Percentiles rank a stretch among this genome's conserved stretches.
These are phyloP conservation scores for Chlorospingus flavigularis DNA, from an alignment of 2,797 vertebrate species.

Conservation along the genomic window DNA sequence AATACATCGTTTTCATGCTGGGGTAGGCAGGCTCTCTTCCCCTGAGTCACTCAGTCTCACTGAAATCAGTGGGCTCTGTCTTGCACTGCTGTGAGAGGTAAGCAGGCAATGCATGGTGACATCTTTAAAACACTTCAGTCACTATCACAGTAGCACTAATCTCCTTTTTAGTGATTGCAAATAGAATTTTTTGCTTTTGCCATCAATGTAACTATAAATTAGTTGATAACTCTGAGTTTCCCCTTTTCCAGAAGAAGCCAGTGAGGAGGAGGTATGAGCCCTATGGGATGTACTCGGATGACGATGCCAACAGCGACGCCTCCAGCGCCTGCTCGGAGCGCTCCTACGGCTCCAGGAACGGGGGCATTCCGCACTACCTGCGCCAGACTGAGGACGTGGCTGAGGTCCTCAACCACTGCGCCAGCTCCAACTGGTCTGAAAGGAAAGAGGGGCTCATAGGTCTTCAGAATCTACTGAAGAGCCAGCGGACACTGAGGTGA, in stretches of 20 bases:
- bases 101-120: not conserved
- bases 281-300: constrained; percentile 92
- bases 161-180: not conserved
- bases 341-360: constrained; percentile 91
- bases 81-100: not conserved
- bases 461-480: constrained; percentile 89
- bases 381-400: constrained; percentile 96
- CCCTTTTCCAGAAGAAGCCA: constrained; percentile 85
- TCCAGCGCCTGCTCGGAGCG: constrained; percentile 96
- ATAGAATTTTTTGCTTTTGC: not conserved
- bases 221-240: not conserved
- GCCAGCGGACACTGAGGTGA: constrained; percentile 88
- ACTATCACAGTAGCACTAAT: not conserved
- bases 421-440: constrained; percentile 98
- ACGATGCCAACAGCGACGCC: constrained; percentile 93
- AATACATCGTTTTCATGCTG: not conserved
- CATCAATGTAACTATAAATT: not conserved
- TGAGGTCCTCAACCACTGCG: constrained; percentile 96
- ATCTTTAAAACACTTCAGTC: not conserved
- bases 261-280: constrained; percentile 91
- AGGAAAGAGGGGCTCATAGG: constrained; percentile 93
- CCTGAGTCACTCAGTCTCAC: not conserved
- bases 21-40: not conserved
- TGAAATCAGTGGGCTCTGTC: not conserved
- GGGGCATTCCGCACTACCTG: constrained; percentile 91